phyloP scores from a whole-genome alignment of 2,888 invertebrate species.

The Leptinotarsa peninsularis region DNA sequence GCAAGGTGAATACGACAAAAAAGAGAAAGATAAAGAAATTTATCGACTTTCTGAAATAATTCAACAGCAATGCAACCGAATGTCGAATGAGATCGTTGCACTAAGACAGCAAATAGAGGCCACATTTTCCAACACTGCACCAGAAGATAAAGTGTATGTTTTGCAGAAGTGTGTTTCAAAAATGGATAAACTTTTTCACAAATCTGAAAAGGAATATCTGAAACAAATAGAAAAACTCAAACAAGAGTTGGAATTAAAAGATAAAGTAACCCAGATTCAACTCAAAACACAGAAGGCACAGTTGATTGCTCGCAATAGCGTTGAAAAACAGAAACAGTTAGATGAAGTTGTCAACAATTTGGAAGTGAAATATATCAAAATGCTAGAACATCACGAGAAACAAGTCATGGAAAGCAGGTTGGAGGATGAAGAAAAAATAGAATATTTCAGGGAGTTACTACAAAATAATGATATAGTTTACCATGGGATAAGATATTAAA shows the following conservation, averaged over 20 bases:
- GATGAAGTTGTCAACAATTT: slow-evolving; percentile 54
- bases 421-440: slow-evolving; percentile 52
- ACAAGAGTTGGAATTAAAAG: slow-evolving; percentile 55
- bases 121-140: slow-evolving; percentile 21
- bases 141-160: slow-evolving; percentile 50
- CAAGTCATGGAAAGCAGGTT: slow-evolving; percentile 49
- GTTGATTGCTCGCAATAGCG: slow-evolving; percentile 50
- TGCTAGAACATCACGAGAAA: slow-evolving; percentile 53
- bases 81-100: slow-evolving; percentile 51
- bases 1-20: slow-evolving; percentile 43
- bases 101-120: slow-evolving; percentile 49
- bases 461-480: slow-evolving; percentile 49
- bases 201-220: slow-evolving; percentile 56
- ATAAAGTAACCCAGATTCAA: slow-evolving; percentile 54
- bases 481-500: slow-evolving; percentile 2
- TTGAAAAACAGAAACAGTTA: slow-evolving; percentile 55
- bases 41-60: slow-evolving; percentile 51
- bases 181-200: slow-evolving; percentile 58
- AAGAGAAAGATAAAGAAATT: slow-evolving; percentile 53
- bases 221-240: slow-evolving; percentile 55
- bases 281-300: slow-evolving; percentile 56
- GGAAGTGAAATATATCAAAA: slow-evolving; percentile 57
- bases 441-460: slow-evolving; percentile 50
- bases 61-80: slow-evolving; percentile 51
- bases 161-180: slow-evolving; percentile 57